Percentiles rank a stretch among this genome's conserved stretches.
phyloP scores from a whole-genome alignment of 2,797 vertebrate species.

The Gallinago stenura region DNA sequence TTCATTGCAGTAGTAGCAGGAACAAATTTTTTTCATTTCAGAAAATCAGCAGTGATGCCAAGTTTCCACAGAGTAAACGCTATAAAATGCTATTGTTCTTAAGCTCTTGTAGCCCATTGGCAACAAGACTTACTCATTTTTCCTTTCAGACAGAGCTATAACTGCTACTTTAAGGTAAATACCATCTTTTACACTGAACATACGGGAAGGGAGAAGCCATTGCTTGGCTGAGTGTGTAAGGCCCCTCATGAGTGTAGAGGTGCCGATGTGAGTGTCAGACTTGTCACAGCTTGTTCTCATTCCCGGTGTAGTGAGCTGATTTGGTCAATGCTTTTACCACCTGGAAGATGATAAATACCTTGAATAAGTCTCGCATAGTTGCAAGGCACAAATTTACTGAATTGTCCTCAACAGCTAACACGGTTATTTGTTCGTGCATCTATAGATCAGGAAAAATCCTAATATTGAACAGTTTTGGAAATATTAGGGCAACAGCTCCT shows the following conservation, averaged over 20 bases:
- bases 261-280: not conserved
- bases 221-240: not conserved
- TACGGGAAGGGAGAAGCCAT: not conserved
- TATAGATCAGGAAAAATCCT: not conserved
- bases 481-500: not conserved
- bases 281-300: not conserved
- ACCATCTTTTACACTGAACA: not conserved
- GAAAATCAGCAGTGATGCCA: not conserved
- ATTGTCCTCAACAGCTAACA: not conserved
- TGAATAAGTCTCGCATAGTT: not conserved
- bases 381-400: not conserved
- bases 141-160: not conserved
- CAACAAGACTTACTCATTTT: not conserved
- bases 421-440: not conserved
- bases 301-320: not conserved
- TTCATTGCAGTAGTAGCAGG: not conserved
- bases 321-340: not conserved
- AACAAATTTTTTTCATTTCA: not conserved
- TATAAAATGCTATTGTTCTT: not conserved
- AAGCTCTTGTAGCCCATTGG: not conserved
- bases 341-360: not conserved
- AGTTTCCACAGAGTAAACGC: not conserved
- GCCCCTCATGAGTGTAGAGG: not conserved
- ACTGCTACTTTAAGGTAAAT: not conserved
- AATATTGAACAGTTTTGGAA: not conserved